Conservation (phyloP, 1,140 invertebrate species). For the Drosophila pseudoananassae region DNA sequence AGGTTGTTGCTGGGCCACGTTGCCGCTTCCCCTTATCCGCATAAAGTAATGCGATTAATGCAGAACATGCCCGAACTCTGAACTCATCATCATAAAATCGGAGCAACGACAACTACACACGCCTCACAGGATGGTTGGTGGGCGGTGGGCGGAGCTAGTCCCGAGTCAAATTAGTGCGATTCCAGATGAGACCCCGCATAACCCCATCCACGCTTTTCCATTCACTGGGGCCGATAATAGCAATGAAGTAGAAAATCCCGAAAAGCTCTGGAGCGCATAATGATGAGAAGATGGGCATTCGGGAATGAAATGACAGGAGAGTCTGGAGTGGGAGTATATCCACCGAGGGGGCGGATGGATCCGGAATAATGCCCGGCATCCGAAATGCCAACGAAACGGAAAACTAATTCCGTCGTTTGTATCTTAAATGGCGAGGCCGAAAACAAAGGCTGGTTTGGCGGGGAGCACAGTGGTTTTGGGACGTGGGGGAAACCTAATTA, state of each 20-base stretch:
- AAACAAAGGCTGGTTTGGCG: constrained; percentile 29
- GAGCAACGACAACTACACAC: constrained; percentile 60
- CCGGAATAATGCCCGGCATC: constrained; percentile 58
- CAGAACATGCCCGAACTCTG: constrained; percentile 75
- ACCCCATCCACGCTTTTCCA: constrained; percentile 52
- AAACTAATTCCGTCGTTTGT: constrained; percentile 78
- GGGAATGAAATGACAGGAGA: constrained; percentile 4
- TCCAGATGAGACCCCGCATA: constrained; percentile 56
- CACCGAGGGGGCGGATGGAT: constrained; percentile 39
- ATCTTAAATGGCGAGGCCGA: constrained; percentile 61
- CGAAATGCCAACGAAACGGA: constrained; percentile 78
- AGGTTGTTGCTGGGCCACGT: constrained; percentile 5
- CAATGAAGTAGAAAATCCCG: constrained; percentile 79
- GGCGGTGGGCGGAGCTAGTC: constrained; percentile 12
- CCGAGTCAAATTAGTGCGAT: constrained; percentile 74
- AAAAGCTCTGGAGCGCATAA: constrained; percentile 70
- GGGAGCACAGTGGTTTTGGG: constrained; percentile 53
- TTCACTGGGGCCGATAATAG: constrained; percentile 65
- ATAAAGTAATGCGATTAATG: constrained; percentile 68
- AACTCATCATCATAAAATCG: constrained; percentile 80
- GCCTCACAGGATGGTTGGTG: constrained; percentile 5
- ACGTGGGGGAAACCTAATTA: constrained; percentile 28
- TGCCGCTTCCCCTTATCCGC: constrained; percentile 7
- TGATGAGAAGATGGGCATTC: constrained; percentile 41
- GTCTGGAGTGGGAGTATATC: constrained; percentile 4